These are phyloP conservation scores for Callipepla californica DNA, from an alignment of 2,113 vertebrate species.

Conservation along the genomic window DNA sequence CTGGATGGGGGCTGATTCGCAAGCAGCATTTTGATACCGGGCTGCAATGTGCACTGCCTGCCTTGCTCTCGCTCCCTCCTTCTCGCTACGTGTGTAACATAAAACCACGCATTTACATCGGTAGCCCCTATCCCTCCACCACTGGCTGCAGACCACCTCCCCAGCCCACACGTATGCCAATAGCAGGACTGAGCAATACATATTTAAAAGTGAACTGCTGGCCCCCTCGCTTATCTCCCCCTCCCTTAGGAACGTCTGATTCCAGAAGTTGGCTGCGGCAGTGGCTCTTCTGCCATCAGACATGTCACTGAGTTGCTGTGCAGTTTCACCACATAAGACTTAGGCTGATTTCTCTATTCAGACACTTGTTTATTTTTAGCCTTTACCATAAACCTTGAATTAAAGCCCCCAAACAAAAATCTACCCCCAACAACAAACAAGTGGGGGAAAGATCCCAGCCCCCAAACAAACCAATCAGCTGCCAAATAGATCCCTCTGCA, in stretches of 20 bases:
- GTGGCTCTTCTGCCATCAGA: constrained; percentile 72
- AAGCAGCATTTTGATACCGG: constrained; percentile 30
- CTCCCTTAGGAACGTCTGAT: constrained; percentile 66
- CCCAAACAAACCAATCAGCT: not conserved
- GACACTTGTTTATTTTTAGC: constrained; percentile 75
- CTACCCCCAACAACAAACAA: not conserved
- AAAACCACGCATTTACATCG: constrained; percentile 4
- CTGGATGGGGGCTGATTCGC: constrained; percentile 35
- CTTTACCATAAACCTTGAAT: constrained; percentile 38
- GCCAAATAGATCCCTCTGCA: constrained; percentile 33
- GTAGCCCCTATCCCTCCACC: not conserved
- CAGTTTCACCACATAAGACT: constrained; percentile 73
- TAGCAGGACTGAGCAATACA: constrained; percentile 37
- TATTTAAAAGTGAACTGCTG: constrained; percentile 51
- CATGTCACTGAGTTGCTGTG: constrained; percentile 73
- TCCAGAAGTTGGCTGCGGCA: constrained; percentile 70
- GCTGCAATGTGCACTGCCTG: constrained; percentile 13
- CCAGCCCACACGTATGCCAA: constrained; percentile 12
- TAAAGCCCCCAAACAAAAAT: not conserved
- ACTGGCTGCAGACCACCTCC: constrained; percentile 49
- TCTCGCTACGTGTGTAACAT: constrained; percentile 31
- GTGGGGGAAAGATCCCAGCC: not conserved
- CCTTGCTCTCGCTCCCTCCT: not conserved
- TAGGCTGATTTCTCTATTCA: constrained; percentile 67
- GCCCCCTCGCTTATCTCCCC: not conserved